Evolutionary conservation across 2,797 vertebrate genomes (phyloP).

Genomic region (Ciconia nigra): DNA sequence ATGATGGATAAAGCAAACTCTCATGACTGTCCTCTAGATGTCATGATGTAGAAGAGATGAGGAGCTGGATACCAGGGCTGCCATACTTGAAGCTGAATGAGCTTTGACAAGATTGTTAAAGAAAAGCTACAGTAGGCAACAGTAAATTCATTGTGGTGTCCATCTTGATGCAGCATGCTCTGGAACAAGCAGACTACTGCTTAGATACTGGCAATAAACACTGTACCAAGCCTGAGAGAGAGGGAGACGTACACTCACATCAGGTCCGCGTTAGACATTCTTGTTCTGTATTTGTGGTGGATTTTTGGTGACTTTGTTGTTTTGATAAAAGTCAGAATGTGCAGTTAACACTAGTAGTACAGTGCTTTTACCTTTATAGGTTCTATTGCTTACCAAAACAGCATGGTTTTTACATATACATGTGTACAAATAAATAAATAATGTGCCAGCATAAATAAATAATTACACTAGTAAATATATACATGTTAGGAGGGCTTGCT

Average conservation of each 20-base stretch:
- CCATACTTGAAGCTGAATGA: neutral
- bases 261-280: neutral
- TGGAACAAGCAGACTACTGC: neutral
- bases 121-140: neutral
- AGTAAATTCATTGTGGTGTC: neutral
- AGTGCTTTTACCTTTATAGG: neutral
- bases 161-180: neutral
- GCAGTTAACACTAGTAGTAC: neutral
- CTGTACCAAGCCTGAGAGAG: neutral
- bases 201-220: neutral
- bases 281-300: neutral
- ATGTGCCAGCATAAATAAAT: neutral
- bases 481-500: neutral
- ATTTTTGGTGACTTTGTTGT: neutral
- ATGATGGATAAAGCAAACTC: neutral
- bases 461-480: neutral
- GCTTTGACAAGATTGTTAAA: neutral
- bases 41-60: neutral
- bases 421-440: neutral
- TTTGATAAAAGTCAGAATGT: neutral
- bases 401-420: neutral
- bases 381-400: neutral
- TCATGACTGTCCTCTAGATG: neutral
- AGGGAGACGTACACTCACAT: fast-evolving
- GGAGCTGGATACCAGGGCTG: neutral